These are phyloP conservation scores for Lasioglossum oenotherae DNA, from an alignment of 2,888 invertebrate genomes.

Conservation along the genomic window DNA sequence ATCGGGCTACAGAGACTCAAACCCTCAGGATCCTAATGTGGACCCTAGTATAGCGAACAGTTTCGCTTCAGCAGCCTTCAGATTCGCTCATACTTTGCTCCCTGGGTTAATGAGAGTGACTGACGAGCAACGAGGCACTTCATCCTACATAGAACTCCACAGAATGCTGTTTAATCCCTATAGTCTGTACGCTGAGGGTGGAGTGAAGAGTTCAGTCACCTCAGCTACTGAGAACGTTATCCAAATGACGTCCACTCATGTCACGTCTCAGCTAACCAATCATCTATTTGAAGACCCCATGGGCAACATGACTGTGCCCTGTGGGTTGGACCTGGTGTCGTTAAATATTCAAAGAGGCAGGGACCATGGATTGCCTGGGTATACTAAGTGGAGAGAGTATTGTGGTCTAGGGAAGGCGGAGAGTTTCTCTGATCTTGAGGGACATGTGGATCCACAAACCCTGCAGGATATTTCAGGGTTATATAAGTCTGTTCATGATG, in stretches of 20 bases:
- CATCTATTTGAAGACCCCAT: conserved; percentile 87
- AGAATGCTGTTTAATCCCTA: conserved; percentile 93
- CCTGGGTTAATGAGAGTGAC: conserved; percentile 91
- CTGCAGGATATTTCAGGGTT: conserved; percentile 87
- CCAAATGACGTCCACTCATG: conserved; percentile 81
- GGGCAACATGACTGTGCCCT: conserved; percentile 84
- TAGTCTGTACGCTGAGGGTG: conserved; percentile 87
- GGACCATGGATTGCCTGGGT: conserved; percentile 94
- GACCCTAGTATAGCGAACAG: conserved; percentile 93
- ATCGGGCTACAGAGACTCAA: conserved; percentile 85
- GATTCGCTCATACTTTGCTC: conserved; percentile 95
- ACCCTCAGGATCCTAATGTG: conserved; percentile 87
- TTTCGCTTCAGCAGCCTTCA: conserved; percentile 93
- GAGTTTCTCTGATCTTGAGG: conserved; percentile 88
- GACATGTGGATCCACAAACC: conserved; percentile 88
- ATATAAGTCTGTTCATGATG: conserved; percentile 92
- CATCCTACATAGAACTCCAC: conserved; percentile 89
- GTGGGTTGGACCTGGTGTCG: conserved; percentile 93
- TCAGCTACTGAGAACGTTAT: conserved; percentile 86
- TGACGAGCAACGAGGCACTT: conserved; percentile 85
- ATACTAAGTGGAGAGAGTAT: conserved; percentile 90
- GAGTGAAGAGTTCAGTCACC: conserved; percentile 87
- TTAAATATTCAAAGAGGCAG: conserved; percentile 95
- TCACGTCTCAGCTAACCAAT: conserved; percentile 86
- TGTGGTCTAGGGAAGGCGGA: conserved; percentile 89